Percentiles rank a stretch among this genome's conserved stretches.
phyloP scores from a whole-genome alignment of 2,113 vertebrate genomes.

The Cyanocitta stelleri region DNA sequence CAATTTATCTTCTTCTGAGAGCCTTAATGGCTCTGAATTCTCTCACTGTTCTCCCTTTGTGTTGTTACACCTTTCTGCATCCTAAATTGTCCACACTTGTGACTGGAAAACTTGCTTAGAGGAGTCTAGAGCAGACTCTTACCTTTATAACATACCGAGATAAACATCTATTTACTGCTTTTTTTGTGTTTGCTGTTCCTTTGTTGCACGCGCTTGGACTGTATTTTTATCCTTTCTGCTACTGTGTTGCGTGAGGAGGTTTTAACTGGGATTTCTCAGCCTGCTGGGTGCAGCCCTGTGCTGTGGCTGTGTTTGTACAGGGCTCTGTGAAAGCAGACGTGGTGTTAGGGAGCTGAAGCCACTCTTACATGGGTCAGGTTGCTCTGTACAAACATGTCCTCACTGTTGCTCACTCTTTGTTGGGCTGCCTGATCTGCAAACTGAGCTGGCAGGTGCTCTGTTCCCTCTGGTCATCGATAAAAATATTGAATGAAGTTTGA shows the following conservation, averaged over 20 bases:
- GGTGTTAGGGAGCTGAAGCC: background rate
- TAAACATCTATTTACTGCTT: background rate
- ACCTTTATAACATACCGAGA: background rate
- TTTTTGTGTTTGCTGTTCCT: background rate
- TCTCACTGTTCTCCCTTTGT: background rate
- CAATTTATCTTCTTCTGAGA: background rate
- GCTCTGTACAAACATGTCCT: background rate
- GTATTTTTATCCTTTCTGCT: background rate
- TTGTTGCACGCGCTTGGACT: background rate
- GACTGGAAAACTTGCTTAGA: background rate
- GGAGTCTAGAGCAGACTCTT: too few species aligned
- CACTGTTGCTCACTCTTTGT: background rate
- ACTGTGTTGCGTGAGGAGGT: accelerated
- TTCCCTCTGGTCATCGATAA: background rate
- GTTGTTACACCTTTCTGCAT: background rate
- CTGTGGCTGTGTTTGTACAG: background rate
- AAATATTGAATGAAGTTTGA: background rate
- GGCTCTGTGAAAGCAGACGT: background rate
- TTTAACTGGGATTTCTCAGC: background rate
- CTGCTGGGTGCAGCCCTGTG: background rate
- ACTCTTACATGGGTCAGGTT: accelerated
- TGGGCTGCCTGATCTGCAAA: background rate
- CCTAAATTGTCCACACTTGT: background rate
- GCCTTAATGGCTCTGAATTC: background rate
- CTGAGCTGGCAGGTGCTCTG: background rate